Conservation (phyloP, 1,140 invertebrate species). For the Solenopsis invicta region DNA sequence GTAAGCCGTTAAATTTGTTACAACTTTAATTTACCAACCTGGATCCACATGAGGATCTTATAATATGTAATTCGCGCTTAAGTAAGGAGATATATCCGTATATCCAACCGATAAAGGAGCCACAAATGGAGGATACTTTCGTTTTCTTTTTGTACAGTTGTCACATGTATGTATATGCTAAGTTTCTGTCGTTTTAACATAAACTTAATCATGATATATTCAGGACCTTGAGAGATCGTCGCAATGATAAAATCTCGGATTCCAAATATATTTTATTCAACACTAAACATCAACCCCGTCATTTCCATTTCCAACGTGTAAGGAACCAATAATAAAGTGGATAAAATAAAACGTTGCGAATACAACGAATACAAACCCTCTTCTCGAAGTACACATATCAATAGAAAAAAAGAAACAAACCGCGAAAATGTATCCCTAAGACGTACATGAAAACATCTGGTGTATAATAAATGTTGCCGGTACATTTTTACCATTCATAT, state of each 20-base stretch:
- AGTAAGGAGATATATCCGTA: constrained; percentile 1
- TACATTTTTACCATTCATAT: not conserved
- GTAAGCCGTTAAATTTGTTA: constrained; percentile 43
- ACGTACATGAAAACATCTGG: not conserved
- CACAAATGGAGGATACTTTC: constrained; percentile 35
- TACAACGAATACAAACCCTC: not conserved
- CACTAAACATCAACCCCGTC: constrained; percentile 36
- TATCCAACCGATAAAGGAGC: constrained; percentile 18
- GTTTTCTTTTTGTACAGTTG: constrained; percentile 46
- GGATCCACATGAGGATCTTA: constrained; percentile 18
- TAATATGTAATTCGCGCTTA: constrained; percentile 32
- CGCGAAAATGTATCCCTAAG: not conserved
- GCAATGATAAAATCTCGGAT: constrained; percentile 67
- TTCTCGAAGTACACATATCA: not conserved
- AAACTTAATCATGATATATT: constrained; percentile 56
- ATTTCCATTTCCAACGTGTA: constrained; percentile 16
- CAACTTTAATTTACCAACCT: constrained; percentile 40
- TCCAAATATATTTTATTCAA: constrained; percentile 80
- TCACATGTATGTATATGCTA: constrained; percentile 15
- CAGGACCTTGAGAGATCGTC: constrained; percentile 43
- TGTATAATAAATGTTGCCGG: not conserved
- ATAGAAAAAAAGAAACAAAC: constrained; percentile 1
- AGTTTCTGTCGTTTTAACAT: constrained; percentile 10
- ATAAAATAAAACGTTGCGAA: constrained; percentile 44
- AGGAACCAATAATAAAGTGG: constrained; percentile 24